Conservation (phyloP, 2,888 invertebrate species). For the Pristionchus exspectatus region DNA sequence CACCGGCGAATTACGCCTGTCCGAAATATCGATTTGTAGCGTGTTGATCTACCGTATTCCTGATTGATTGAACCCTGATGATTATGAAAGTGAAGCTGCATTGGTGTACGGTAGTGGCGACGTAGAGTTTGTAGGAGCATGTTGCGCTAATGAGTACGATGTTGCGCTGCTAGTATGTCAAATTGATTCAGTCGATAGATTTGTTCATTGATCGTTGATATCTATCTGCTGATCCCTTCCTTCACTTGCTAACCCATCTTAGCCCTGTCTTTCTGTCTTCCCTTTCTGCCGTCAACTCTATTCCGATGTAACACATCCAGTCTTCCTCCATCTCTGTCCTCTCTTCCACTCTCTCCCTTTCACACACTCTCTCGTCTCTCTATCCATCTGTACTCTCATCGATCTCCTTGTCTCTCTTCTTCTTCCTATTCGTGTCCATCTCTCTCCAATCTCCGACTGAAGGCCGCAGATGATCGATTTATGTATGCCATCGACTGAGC, state of each 20-base stretch:
- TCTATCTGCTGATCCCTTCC: neutral
- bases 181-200: neutral
- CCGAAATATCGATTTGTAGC: neutral
- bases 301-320: slow-evolving; percentile 50
- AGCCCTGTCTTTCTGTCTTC: slow-evolving; percentile 54
- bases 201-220: neutral
- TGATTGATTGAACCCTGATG: neutral
- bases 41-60: neutral
- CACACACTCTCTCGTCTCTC: neutral
- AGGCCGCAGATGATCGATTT: neutral
- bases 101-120: neutral
- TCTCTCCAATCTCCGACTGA: neutral
- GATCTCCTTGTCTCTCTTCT: slow-evolving; percentile 19
- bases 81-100: neutral
- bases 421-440: slow-evolving; percentile 37
- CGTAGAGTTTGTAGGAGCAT: neutral
- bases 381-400: neutral
- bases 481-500: neutral
- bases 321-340: slow-evolving; percentile 55
- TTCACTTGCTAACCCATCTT: neutral
- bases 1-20: neutral
- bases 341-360: slow-evolving; percentile 28
- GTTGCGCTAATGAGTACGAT: neutral
- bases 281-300: slow-evolving; percentile 24
- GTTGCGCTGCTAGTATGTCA: neutral